Conservation (phyloP, 2,797 vertebrate species). For the Gallinago stenura region DNA sequence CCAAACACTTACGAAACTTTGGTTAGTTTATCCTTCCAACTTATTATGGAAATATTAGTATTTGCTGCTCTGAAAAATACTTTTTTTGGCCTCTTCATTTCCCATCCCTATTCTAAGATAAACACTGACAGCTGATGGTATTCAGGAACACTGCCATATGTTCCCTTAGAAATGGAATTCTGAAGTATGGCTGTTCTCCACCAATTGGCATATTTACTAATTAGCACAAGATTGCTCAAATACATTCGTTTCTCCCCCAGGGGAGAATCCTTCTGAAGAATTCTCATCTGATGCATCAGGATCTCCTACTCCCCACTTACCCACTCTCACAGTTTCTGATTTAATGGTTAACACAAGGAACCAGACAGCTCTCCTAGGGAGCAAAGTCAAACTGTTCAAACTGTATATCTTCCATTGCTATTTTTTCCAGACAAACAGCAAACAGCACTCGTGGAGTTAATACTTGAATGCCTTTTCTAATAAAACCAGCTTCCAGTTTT, state of each 20-base stretch:
- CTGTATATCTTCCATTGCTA: background rate
- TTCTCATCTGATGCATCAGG: background rate
- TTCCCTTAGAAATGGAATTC: slow-evolving; percentile 43
- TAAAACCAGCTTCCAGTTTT: slow-evolving; percentile 68
- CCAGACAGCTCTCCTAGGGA: background rate
- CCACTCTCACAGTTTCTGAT: slow-evolving; percentile 1
- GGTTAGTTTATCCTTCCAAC: slow-evolving; percentile 51
- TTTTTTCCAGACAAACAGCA: background rate
- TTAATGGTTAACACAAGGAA: slow-evolving; percentile 57
- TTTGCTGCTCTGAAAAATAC: slow-evolving; percentile 39
- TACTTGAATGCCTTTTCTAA: slow-evolving; percentile 68
- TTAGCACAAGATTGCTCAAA: slow-evolving; percentile 18
- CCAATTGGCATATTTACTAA: slow-evolving; percentile 10
- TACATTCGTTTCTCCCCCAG: background rate
- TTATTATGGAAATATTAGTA: slow-evolving; percentile 63
- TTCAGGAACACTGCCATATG: slow-evolving; percentile 47
- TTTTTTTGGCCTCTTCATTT: slow-evolving; percentile 64
- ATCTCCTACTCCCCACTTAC: background rate
- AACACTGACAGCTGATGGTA: slow-evolving; percentile 58
- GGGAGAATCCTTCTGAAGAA: background rate
- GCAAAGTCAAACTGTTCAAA: slow-evolving; percentile 19
- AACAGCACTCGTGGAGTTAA: slow-evolving; percentile 69
- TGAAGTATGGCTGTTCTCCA: slow-evolving; percentile 11
- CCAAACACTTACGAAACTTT: slow-evolving; percentile 3
- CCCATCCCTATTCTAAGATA: slow-evolving; percentile 51